Evolutionary conservation across 2,888 invertebrate species (phyloP), one percentile per base, ranked within the genome.

Genomic region (Nomada fabriciana): DNA sequence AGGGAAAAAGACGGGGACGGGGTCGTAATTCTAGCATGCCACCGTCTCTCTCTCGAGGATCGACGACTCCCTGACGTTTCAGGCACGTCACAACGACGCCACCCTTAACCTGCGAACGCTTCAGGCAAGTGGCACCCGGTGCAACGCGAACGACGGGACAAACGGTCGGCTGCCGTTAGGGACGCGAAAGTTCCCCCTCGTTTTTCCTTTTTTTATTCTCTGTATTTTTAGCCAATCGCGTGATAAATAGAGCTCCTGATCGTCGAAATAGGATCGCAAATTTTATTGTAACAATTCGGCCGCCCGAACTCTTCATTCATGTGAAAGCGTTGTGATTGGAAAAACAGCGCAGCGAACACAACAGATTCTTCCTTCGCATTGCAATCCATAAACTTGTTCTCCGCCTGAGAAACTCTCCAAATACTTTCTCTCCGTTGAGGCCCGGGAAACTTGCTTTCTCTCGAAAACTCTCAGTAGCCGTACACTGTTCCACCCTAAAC

Each of bases 51-150:
- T 13, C 52, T 20, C 64, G 67, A 69, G 65, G 72, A 67, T 75
- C 63, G 23, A 42, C 53, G 67, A 29, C 67, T 53, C 25, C 53
- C 59, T 25, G 80, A 82, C 82, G 76, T 86, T 84, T 77, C 85
- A 86, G 65, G 65, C 70, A 5, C 36, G 36, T 36, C 76, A 55
- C 69, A 75, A 84, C 80, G 78, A 82, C 88, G 77, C 82, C 73
- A 79, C 70, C 81, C 79, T 84, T 76, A 79, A 84, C 75, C 80
- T 64, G 76, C 69, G 71, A 88, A 79, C 76, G 80, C 29, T 47
- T n/a, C 60, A 43, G 42, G 69, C 80, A 79, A 70, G 60, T 76
- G 67, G 64, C 63, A 64, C 60, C 61, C 55, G 71, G 83, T 60
- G 78, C 76, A 79, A 81, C 74, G 81, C 76, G 82, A 86, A 82